phyloP scores from a whole-genome alignment of 2,797 vertebrate species.

The Anniella stebbinsi region DNA sequence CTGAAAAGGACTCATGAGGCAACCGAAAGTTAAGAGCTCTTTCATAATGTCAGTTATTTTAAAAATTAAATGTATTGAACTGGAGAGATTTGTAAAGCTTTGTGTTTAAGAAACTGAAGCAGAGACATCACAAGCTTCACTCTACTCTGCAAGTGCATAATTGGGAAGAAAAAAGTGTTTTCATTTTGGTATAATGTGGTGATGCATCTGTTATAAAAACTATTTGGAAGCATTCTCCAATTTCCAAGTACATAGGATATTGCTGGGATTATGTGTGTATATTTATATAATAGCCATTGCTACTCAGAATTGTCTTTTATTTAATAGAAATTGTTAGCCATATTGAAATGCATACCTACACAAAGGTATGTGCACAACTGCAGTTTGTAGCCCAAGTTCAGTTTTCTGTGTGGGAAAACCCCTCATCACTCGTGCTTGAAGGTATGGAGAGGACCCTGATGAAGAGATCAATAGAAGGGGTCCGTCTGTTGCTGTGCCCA shows the following conservation, averaged over 20 bases:
- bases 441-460: background rate
- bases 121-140: constrained; percentile 38
- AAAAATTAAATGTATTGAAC: constrained; percentile 57
- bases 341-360: background rate
- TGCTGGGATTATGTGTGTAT: background rate
- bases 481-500: background rate
- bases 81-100: constrained; percentile 51
- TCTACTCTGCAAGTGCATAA: constrained; percentile 12
- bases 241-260: constrained; percentile 16
- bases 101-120: constrained; percentile 30
- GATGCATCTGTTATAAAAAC: constrained; percentile 15
- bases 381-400: background rate
- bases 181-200: constrained; percentile 26
- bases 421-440: constrained; percentile 4
- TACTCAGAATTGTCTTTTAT: constrained; percentile 22
- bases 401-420: background rate
- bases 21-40: constrained; percentile 48
- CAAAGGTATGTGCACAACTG: background rate
- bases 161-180: constrained; percentile 9
- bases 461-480: background rate
- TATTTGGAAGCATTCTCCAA: constrained; percentile 26
- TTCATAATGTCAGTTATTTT: constrained; percentile 47
- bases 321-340: constrained; percentile 16
- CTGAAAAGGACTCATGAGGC: constrained; percentile 53
- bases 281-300: constrained; percentile 4